These are phyloP conservation scores for Physella acuta DNA, from an alignment of 1,140 invertebrate species.

Conservation along the genomic window DNA sequence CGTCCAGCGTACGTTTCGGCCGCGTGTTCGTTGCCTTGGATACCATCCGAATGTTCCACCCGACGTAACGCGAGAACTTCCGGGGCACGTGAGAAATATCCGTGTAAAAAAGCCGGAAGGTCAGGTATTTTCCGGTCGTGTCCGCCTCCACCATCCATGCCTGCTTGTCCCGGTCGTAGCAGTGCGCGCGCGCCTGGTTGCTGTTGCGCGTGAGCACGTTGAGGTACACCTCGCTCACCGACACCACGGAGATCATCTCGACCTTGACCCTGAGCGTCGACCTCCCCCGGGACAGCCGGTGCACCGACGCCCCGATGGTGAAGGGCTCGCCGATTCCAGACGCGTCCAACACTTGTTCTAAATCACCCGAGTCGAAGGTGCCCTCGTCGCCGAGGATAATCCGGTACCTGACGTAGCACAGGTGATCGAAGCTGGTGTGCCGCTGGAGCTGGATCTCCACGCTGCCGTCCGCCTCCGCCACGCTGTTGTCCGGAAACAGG, in stretches of 20 bases:
- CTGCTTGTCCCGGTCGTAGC: conserved; percentile 82
- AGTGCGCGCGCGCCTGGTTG: conserved; percentile 63
- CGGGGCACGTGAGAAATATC: conserved; percentile 83
- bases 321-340: conserved; percentile 45
- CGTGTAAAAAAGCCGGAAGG: conserved; percentile 77
- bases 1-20: conserved; percentile 69
- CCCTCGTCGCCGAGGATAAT: conserved; percentile 72
- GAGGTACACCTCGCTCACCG: conserved; percentile 72
- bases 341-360: conserved; percentile 78
- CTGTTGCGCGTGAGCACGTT: conserved; percentile 45
- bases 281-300: conserved; percentile 50
- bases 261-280: conserved; percentile 69
- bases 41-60: conserved; percentile 68
- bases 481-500: conserved; percentile 66
- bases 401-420: conserved; percentile 73
- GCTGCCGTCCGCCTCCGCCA: conserved; percentile 59
- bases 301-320: conserved; percentile 38
- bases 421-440: conserved; percentile 79
- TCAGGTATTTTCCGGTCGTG: conserved; percentile 72
- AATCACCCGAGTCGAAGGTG: conserved; percentile 73
- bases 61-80: conserved; percentile 76
- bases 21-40: conserved; percentile 36
- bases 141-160: conserved; percentile 82
- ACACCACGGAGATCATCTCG: conserved; percentile 76
- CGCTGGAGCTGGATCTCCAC: conserved; percentile 69